A percentile compares a stretch with the other conserved stretches of the same genome.
phyloP scores from a whole-genome alignment of 2,113 vertebrate species.

The Psittacula cyanocephala region DNA sequence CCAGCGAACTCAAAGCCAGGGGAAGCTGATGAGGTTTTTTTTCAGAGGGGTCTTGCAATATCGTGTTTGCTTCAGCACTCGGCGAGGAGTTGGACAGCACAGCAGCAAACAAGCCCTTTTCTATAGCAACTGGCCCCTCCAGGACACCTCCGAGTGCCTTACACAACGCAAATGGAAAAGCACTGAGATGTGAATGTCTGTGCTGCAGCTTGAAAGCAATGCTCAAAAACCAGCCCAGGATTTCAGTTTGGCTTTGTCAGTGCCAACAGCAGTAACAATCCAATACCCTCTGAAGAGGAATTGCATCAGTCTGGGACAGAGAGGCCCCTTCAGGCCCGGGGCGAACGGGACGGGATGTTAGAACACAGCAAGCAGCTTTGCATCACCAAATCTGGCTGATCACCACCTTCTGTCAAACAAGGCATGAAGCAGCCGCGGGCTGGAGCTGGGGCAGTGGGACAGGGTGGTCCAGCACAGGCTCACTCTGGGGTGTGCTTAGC shows the following conservation, averaged over 20 bases:
- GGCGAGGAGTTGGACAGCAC: neutral
- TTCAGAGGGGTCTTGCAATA: neutral
- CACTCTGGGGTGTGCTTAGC: neutral
- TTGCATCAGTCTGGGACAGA: neutral
- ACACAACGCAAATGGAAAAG: neutral
- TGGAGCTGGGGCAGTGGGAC: neutral
- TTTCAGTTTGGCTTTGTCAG: neutral
- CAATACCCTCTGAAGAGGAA: neutral
- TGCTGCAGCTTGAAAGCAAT: neutral
- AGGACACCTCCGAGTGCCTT: neutral
- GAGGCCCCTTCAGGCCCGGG: neutral
- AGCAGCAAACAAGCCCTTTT: neutral
- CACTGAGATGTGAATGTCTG: neutral
- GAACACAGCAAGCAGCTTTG: neutral
- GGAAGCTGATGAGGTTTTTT: neutral
- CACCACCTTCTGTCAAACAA: neutral
- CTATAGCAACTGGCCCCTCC: neutral
- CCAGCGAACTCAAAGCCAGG: neutral
- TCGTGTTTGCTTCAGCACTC: neutral
- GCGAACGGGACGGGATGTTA: neutral
- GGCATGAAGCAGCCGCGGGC: neutral
- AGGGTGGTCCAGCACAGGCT: neutral
- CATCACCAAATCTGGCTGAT: neutral
- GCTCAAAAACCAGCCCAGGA: neutral
- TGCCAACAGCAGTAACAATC: neutral